phyloP scores from a whole-genome alignment of 64 coral and sea anemone genomes.

The Montipora sp. region DNA sequence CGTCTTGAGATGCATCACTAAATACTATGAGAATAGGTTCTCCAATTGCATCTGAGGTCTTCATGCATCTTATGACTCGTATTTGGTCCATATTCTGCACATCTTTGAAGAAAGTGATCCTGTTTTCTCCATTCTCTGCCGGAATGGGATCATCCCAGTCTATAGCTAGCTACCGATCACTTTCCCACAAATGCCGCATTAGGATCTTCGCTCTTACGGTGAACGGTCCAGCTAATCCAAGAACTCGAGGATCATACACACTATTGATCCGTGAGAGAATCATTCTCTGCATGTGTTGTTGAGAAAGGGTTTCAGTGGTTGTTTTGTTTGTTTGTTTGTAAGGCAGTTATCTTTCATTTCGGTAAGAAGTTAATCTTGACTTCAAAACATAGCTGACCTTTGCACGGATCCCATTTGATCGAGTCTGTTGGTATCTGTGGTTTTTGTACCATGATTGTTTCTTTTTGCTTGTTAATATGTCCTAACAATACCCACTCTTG shows the following conservation, averaged over 20 bases:
- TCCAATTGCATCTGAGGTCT: neutral
- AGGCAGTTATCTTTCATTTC: no score
- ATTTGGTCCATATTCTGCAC: neutral
- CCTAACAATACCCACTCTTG: no score
- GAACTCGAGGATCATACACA: neutral
- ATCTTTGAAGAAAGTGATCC: slow-evolving; percentile 8
- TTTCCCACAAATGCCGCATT: neutral
- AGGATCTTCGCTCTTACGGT: slow-evolving; percentile 14
- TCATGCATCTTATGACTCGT: neutral
- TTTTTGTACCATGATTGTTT: neutral
- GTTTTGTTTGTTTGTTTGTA: no score
- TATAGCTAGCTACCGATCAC: neutral
- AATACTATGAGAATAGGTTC: neutral
- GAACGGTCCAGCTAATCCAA: neutral
- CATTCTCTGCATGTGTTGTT: neutral
- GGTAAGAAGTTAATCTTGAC: neutral
- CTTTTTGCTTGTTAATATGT: no score
- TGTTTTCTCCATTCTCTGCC: neutral
- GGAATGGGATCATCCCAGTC: neutral
- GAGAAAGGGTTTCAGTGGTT: no score
- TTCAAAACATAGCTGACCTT: slow-evolving; percentile 35
- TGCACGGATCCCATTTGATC: slow-evolving; percentile 13
- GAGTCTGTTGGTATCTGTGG: neutral
- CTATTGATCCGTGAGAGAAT: neutral
- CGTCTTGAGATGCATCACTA: neutral